Percentiles rank a stretch among this genome's conserved stretches.
These are phyloP conservation scores for Cephus rjabovi DNA, from an alignment of 2,888 invertebrate genomes.

Conservation along the genomic window DNA sequence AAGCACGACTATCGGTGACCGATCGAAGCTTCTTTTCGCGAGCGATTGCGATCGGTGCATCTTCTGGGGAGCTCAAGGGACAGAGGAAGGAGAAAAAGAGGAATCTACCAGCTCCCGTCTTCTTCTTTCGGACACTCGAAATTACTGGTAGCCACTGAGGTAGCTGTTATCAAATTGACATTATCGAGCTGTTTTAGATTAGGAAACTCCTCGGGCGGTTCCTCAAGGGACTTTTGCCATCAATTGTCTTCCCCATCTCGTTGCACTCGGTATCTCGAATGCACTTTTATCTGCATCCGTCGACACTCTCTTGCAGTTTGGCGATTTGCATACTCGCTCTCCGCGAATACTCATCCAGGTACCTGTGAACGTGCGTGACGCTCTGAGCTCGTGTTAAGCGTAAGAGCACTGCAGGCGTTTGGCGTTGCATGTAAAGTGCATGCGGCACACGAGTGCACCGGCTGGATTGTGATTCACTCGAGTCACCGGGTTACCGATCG, in stretches of 20 bases:
- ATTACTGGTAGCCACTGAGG: slow-evolving; percentile 34
- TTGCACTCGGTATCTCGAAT: slow-evolving; percentile 42
- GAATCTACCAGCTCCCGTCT: background rate
- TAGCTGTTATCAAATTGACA: slow-evolving; percentile 37
- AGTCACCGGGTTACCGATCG: slow-evolving; percentile 22
- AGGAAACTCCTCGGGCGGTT: slow-evolving; percentile 35
- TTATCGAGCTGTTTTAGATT: slow-evolving; percentile 36
- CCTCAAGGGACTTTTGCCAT: slow-evolving; percentile 21
- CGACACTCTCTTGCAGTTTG: slow-evolving; percentile 27
- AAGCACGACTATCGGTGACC: background rate
- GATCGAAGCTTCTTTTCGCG: background rate
- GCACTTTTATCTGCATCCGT: slow-evolving; percentile 42
- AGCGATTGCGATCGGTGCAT: background rate
- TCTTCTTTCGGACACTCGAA: background rate
- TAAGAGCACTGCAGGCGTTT: slow-evolving; percentile 9
- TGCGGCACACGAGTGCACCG: slow-evolving; percentile 18
- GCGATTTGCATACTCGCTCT: slow-evolving; percentile 48
- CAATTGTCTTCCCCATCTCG: slow-evolving; percentile 22
- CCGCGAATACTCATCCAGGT: background rate
- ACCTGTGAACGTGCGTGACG: background rate
- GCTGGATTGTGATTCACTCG: slow-evolving; percentile 30
- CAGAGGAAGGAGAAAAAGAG: background rate
- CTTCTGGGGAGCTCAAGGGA: background rate
- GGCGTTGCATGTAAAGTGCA: slow-evolving; percentile 14
- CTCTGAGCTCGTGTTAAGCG: slow-evolving; percentile 7